Base-by-base conservation (phyloP, 1,140 invertebrate genomes). In the Diploscapter pachys region DNA sequence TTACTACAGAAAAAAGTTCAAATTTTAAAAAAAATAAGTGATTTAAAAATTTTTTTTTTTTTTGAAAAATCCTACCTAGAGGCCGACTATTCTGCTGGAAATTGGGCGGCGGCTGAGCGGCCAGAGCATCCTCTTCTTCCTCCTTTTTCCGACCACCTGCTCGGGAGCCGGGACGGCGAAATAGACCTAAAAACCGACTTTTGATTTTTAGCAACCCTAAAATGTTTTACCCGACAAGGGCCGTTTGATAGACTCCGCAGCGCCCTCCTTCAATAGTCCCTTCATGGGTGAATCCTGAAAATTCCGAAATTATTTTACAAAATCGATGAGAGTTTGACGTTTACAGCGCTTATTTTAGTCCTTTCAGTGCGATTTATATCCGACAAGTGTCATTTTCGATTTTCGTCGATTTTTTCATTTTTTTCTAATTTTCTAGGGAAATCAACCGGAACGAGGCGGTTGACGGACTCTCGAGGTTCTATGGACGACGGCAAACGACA, bases 271-370 rank as follows among this genome's bases (percentile, higher is more conserved):
- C 51, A 68, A 48, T 6, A 68, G 66, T 52, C 66, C 66, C 11
- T 54, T 68, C 6, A 68, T 68, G 9, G 66, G 66, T 31, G 66
- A 55, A n/a, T 68, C 66, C 52, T 54, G 48, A 68, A 48, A 5
- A 68, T 5, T 54, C 66, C 2, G 1, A 31, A 31, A 31, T 31
- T 0, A 31, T 31, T 31, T 31, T 31, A 31, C 31, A 31, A 31
- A 31, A 31, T 31, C 31, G 31, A 31, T 31, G 31, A 31, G 31
- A 31, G 31, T 1, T 31, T 31, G 31, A 31, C 1, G 31, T 31
- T 31, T 31, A 31, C 31, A 55, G 5, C 66, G 1, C n/a, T 55
- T 68, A 6, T 53, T 1, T 31, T 31, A 59, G 57, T 68, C 66
- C 66, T 5, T 9, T 52, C 1, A 31, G 31, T 31, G 31, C 31